Evolutionary conservation across 1,140 invertebrate genomes (phyloP), one percentile per base, ranked within the genome.

Genomic region (Papilio xuthus): DNA sequence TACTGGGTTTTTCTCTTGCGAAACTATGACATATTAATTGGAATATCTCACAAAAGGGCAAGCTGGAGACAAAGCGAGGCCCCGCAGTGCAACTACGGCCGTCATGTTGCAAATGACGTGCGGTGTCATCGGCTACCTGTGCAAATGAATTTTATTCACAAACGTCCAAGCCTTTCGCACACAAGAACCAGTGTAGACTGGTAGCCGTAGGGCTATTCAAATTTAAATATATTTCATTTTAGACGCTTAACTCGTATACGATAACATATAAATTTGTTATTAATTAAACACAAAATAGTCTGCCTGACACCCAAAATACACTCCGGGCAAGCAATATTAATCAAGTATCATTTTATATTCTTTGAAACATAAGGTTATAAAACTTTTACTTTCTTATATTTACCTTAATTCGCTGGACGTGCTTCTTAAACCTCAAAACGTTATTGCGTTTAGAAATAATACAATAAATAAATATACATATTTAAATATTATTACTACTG

Each of bases 21-120:
- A 81, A 85, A 77, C 74, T 85, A 82, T 83, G 83, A 84, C 83
- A 81, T 85, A 85, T 84, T 89, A 89, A 89, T 89, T 89, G 84
- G 84, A 86, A 84, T 85, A 82, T 83, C 82, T 83, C 81, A 85
- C 84, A 87, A 86, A 87, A 87, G 83, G 81, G 79, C 81, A 84
- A 63, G 76, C 78, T 79, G 41, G 73, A 84, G 76, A 86, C 84
- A 89, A 87, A 89, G 83, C 50, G 80, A 69, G 23, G 50, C 77
- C 81, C 74, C 78, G 70, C 78, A 69, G 78, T 42, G 80, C 75
- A 71, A 82, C 76, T 78, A 80, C 74, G 77, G 78, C 71, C 79
- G 79, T 82, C 80, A 71, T 76, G 60, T 75, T 80, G 81, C 41
- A 67, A 47, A 41, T 86, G 86, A 86, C 86, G 75, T 81, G 81